Percentiles rank a stretch among this genome's conserved stretches.
These are phyloP conservation scores for Heterocephalus glaber DNA, from an alignment of 2,113 vertebrate genomes.

Conservation along the genomic window DNA sequence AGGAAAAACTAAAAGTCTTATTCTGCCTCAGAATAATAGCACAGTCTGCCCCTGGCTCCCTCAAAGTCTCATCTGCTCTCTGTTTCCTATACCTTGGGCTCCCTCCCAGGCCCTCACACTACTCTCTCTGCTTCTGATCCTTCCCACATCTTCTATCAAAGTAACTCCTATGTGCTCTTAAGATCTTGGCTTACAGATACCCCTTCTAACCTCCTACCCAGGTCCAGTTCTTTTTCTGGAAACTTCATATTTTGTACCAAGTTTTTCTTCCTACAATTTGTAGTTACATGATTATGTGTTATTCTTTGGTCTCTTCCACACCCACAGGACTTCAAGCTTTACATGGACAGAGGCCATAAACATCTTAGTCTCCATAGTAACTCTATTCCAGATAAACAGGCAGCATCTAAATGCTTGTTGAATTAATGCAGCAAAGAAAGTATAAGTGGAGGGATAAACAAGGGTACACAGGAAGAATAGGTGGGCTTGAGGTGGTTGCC, in stretches of 20 bases:
- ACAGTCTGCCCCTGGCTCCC: background rate
- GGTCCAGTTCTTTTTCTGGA: background rate
- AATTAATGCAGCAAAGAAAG: background rate
- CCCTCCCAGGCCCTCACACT: background rate
- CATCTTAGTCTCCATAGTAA: background rate
- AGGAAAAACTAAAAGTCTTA: background rate
- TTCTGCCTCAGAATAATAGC: background rate
- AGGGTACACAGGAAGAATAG: background rate
- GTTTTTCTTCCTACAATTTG: background rate
- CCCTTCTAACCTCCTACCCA: background rate
- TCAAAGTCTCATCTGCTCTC: background rate
- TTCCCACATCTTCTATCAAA: background rate
- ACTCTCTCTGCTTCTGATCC: background rate
- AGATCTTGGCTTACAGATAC: background rate
- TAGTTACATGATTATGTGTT: background rate
- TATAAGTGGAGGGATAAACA: background rate
- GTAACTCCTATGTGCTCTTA: background rate
- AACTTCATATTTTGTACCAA: background rate
- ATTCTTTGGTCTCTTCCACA: background rate
- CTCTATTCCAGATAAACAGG: background rate
- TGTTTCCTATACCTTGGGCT: background rate
- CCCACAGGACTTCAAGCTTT: background rate
- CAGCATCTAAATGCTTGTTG: background rate
- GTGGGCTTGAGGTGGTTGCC: background rate
- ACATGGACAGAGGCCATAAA: background rate